Evolutionary conservation across 2,888 invertebrate species (phyloP), one percentile per base, ranked within the genome.

Genomic region (Drosophila limbata): DNA sequence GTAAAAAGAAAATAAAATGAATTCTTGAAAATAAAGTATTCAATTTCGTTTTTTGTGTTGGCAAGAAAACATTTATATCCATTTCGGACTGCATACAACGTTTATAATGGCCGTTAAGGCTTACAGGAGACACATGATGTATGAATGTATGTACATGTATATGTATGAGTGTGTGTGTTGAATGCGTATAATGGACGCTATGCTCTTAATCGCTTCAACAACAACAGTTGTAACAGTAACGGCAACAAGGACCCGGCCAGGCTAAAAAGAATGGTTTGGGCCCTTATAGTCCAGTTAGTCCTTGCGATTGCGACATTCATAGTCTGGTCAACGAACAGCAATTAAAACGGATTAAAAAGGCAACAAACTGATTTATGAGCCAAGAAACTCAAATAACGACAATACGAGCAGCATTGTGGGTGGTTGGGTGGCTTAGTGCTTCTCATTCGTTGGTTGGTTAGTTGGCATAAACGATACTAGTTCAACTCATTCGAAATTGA

Each of bases 341-440:
- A 89, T 87, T 87, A 87, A 87, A 87, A 83, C 81, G 87, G 87
- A 89, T 88, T 88, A 87, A 87, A 84, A 89, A 89, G 84, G 83
- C 87, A 88, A 81, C 89, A 81, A 84, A 79, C 89, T 89, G 91
- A 91, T 91, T 91, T 91, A 91, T 90, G 89, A 81, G 82, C 80
- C 88, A 88, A 87, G 90, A 80, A 90, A 84, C 88, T 81, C 81
- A 84, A 91, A 90, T 91, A 89, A 86, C 89, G 88, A 85, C 87
- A 89, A 89, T 83, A 81, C 90, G 87, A 80, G 68, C 66, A 68
- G 64, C 68, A 50, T 45, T 62, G 53, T 64, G 33, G 28, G 40
- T 39, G 33, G 33, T 13, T 13, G 48, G 47, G 44, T 13, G 11
- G 15, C 1, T 28, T 1, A 15, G 39, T 17, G 50, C 15, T 33